These are phyloP conservation scores for Ligdia adustata DNA, from an alignment of 2,888 invertebrate genomes.

Conservation along the genomic window DNA sequence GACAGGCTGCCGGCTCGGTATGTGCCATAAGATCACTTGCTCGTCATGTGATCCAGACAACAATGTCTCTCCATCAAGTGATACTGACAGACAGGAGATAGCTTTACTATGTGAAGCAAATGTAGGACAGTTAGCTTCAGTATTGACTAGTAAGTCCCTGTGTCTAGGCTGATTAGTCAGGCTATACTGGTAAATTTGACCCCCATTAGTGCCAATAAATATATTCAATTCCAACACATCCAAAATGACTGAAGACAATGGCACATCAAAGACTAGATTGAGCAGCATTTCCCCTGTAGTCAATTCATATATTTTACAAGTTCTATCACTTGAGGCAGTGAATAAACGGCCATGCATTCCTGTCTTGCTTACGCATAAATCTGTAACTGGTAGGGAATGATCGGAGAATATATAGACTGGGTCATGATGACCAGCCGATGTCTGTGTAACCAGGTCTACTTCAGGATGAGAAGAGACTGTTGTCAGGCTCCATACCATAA, in stretches of 20 bases:
- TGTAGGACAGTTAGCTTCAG: conserved; percentile 73
- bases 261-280: conserved; percentile 88
- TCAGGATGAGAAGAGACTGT: conserved; percentile 83
- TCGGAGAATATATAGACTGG: conserved; percentile 89
- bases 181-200: conserved; percentile 87
- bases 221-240: conserved; percentile 88
- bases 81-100: conserved; percentile 89
- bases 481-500: conserved; percentile 91
- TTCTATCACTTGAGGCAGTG: conserved; percentile 92
- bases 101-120: conserved; percentile 88
- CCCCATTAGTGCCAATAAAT: conserved; percentile 89
- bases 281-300: conserved; percentile 87
- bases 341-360: conserved; percentile 88
- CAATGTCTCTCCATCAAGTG: conserved; percentile 88
- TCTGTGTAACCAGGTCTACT: conserved; percentile 72
- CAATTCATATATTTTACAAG: conserved; percentile 92
- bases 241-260: conserved; percentile 87
- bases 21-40: conserved; percentile 91
- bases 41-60: conserved; percentile 91
- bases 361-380: conserved; percentile 89
- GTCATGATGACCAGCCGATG: conserved; percentile 82
- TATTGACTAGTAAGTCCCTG: conserved; percentile 86
- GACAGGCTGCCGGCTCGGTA: conserved; percentile 89
- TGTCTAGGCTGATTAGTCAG: conserved; percentile 87
- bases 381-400: conserved; percentile 92